phyloP scores from a whole-genome alignment of 1,140 invertebrate species.

The Drosophila bipectinata region DNA sequence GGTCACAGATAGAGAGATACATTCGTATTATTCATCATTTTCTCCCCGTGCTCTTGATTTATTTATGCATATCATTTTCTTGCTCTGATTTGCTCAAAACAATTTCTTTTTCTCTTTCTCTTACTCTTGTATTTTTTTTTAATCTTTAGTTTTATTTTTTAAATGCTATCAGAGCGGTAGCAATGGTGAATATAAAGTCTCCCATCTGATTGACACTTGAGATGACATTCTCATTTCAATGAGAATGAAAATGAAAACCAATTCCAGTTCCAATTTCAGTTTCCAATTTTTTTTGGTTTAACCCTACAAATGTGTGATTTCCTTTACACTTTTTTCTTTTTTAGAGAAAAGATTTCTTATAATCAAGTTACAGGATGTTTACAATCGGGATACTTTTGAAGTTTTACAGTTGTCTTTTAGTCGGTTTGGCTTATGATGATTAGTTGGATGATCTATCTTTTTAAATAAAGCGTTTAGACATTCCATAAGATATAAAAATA shows the following conservation, averaged over 20 bases:
- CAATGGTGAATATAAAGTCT: too few species aligned
- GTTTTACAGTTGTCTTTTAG: too few species aligned
- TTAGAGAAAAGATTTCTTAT: too few species aligned
- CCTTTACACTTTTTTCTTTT: background rate
- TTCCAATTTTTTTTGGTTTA: background rate
- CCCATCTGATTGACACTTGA: conserved; percentile 65
- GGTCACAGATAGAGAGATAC: conserved; percentile 13
- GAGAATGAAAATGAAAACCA: conserved; percentile 1
- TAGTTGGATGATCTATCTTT: too few species aligned
- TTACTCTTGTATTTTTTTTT: conserved; percentile 29
- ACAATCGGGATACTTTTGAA: too few species aligned
- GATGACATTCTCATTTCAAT: conserved; percentile 57
- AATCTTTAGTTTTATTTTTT: conserved; percentile 31
- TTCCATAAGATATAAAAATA: too few species aligned
- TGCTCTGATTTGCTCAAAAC: conserved; percentile 60
- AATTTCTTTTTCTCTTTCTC: conserved; percentile 53
- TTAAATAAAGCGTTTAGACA: too few species aligned
- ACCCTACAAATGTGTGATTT: conserved; percentile 6
- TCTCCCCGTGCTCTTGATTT: conserved; percentile 48
- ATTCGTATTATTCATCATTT: conserved; percentile 37
- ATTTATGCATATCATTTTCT: conserved; percentile 60
- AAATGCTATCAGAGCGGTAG: too few species aligned
- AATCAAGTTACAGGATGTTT: too few species aligned
- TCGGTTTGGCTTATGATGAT: too few species aligned
- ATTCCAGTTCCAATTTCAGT: conserved; percentile 20